Conservation (phyloP, 2,113 vertebrate genomes). For the Emydura subglobosa region DNA sequence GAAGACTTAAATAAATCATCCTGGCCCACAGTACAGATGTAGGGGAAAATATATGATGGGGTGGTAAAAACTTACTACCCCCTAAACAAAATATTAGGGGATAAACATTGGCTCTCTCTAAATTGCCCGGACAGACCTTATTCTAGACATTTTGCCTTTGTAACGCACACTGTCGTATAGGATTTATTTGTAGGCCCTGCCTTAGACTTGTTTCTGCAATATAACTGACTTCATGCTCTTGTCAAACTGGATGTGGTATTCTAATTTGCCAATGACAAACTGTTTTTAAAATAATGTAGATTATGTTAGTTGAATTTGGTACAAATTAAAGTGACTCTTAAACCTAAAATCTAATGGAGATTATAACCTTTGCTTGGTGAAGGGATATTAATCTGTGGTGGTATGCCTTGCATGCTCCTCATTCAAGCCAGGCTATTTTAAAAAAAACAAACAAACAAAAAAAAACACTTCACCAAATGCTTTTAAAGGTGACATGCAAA, state of each 20-base stretch:
- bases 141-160: not conserved
- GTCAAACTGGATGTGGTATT: not conserved
- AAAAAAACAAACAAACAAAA: no score
- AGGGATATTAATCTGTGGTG: not conserved
- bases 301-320: not conserved
- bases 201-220: not conserved
- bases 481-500: not conserved
- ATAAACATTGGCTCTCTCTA: not conserved
- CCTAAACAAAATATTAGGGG: not conserved
- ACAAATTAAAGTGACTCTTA: not conserved
- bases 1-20: no score
- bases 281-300: no score
- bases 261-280: not conserved
- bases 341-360: not conserved
- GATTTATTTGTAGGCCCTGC: not conserved
- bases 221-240: not conserved
- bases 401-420: not conserved
- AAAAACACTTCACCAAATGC: not conserved
- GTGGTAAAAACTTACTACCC: not conserved
- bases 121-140: not conserved
- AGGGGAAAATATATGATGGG: not conserved
- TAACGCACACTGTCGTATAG: not conserved
- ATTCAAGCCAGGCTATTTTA: not conserved
- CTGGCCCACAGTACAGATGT: not conserved
- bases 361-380: not conserved